These are phyloP conservation scores for Lasiurus borealis DNA, from an alignment of 2,113 vertebrate species.

Conservation along the genomic window DNA sequence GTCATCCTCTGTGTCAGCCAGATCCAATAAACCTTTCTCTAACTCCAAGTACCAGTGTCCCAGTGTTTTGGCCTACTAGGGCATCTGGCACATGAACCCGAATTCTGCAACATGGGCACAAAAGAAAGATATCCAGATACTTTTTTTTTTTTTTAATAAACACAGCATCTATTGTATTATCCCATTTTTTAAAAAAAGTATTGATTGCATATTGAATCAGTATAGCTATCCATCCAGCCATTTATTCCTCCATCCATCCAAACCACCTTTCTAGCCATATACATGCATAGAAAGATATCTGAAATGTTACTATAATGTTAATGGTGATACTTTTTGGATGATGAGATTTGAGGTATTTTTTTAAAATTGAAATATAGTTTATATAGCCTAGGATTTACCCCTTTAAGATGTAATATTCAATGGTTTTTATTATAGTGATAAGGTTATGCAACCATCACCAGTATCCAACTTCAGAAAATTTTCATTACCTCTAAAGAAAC, in stretches of 20 bases:
- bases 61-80: background rate
- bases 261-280: background rate
- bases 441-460: background rate
- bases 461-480: background rate
- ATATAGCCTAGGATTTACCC: background rate
- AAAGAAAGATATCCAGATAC: background rate
- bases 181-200: background rate
- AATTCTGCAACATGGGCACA: background rate
- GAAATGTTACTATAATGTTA: background rate
- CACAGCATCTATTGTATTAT: background rate
- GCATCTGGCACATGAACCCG: background rate
- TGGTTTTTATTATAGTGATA: background rate
- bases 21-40: background rate
- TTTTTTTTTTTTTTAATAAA: background rate
- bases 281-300: background rate
- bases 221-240: background rate
- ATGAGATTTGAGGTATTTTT: background rate
- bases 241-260: background rate
- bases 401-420: background rate
- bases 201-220: background rate
- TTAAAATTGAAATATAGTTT: background rate
- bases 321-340: background rate
- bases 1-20: background rate
- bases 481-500: background rate
- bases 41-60: background rate